phyloP scores from a whole-genome alignment of 2,113 vertebrate genomes.

The Butorides virescens region DNA sequence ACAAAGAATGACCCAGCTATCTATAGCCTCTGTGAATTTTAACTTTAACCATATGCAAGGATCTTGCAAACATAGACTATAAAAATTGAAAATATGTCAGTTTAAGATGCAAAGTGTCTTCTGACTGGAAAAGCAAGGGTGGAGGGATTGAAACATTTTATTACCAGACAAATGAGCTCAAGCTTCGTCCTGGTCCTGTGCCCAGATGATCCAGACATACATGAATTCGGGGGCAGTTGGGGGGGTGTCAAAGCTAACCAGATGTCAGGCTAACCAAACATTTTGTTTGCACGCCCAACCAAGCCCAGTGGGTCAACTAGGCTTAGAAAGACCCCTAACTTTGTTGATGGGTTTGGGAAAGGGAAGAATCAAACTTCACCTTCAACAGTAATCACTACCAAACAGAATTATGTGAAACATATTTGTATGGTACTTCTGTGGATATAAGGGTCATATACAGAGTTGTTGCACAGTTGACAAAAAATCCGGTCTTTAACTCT shows the following conservation, averaged over 20 bases:
- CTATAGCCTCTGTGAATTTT: constrained; percentile 44
- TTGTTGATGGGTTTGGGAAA: neutral
- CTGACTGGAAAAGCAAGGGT: constrained; percentile 23
- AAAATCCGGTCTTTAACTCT: neutral
- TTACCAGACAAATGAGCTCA: constrained; percentile 16
- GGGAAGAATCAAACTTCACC: neutral
- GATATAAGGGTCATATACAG: neutral
- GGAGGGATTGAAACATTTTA: constrained; percentile 4
- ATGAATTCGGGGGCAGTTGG: neutral
- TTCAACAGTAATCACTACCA: neutral
- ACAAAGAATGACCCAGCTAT: constrained; percentile 2
- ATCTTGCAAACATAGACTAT: constrained; percentile 20
- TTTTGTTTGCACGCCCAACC: neutral
- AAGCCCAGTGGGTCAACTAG: neutral
- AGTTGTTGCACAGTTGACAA: neutral
- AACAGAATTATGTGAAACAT: neutral
- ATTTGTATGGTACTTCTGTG: neutral
- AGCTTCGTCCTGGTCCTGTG: constrained; percentile 4
- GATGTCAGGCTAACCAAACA: neutral
- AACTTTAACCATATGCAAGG: constrained; percentile 48
- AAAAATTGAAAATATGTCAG: constrained; percentile 40
- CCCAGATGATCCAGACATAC: constrained; percentile 25
- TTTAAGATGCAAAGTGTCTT: constrained; percentile 25
- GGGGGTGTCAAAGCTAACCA: constrained; percentile 1
- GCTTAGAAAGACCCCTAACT: neutral